These are phyloP conservation scores for Tetragonula clypearis DNA, from an alignment of 1,140 invertebrate genomes.

Conservation along the genomic window DNA sequence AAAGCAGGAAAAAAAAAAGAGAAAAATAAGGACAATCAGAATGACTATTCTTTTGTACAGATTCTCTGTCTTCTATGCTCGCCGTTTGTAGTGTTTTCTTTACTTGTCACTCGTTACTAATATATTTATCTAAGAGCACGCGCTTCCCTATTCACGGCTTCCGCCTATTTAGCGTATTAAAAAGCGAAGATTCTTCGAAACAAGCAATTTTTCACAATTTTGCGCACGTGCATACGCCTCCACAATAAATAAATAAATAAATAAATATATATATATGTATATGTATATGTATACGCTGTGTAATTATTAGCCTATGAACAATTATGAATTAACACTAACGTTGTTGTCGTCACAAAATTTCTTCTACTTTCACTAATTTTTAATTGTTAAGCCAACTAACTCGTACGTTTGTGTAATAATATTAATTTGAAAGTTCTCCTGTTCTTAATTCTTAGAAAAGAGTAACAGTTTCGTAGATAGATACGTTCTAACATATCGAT, in stretches of 20 bases:
- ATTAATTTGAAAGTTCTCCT: background rate
- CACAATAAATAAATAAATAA: too few relatives aligned
- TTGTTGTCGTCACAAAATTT: background rate
- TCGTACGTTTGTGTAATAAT: too few relatives aligned
- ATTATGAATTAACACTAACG: background rate
- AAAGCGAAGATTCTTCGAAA: background rate
- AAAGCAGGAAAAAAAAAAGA: background rate
- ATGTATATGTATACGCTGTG: background rate
- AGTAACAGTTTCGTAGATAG: background rate
- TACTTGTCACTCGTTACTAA: constrained; percentile 7
- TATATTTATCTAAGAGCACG: constrained; percentile 33
- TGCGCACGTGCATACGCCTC: constrained; percentile 38
- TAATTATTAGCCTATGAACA: background rate
- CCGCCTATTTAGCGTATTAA: constrained; percentile 1
- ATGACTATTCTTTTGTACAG: constrained; percentile 6
- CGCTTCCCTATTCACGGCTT: constrained; percentile 55
- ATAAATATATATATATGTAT: too few relatives aligned
- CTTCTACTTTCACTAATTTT: background rate
- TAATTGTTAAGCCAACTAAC: background rate
- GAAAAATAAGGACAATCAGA: background rate
- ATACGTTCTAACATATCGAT: constrained; percentile 10
- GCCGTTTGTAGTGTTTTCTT: constrained; percentile 19
- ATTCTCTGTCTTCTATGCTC: background rate
- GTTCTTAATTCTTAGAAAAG: background rate
- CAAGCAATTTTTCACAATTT: constrained; percentile 33